Conservation (phyloP, 2,797 vertebrate genomes). For the Sciurus carolinensis region DNA sequence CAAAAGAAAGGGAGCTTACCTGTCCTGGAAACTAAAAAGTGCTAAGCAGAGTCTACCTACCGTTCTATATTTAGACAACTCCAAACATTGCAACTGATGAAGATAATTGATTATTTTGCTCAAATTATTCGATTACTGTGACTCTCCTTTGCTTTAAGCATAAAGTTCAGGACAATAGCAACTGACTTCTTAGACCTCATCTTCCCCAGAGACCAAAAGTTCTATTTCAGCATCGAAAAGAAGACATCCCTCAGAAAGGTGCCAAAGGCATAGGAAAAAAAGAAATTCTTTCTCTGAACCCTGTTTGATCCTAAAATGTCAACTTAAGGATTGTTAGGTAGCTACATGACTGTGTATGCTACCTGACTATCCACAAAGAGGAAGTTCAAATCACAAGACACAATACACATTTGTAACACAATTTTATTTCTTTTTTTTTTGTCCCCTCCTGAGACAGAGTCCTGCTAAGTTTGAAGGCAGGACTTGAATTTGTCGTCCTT, state of each 20-base stretch:
- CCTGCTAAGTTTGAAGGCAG: too few relatives aligned
- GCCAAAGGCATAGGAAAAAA: slow-evolving; percentile 76
- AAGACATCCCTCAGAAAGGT: slow-evolving; percentile 62
- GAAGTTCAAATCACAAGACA: slow-evolving; percentile 79
- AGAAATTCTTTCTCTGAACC: slow-evolving; percentile 72
- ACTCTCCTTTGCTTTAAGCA: slow-evolving; percentile 42
- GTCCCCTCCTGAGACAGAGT: too few relatives aligned
- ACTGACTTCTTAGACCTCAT: slow-evolving; percentile 64
- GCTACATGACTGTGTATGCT: slow-evolving; percentile 56
- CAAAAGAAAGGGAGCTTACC: neutral
- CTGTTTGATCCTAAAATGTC: slow-evolving; percentile 69
- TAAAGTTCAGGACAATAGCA: slow-evolving; percentile 28
- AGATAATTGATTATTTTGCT: slow-evolving; percentile 44
- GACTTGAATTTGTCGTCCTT: too few relatives aligned
- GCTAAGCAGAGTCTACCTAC: neutral
- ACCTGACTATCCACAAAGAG: slow-evolving; percentile 80
- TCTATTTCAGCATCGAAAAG: slow-evolving; percentile 66
- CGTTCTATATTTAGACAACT: slow-evolving; percentile 33
- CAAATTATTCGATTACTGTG: slow-evolving; percentile 67
- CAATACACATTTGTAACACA: neutral
- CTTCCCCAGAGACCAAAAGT: slow-evolving; percentile 26
- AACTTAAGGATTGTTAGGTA: slow-evolving; percentile 73
- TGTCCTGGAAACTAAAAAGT: slow-evolving; percentile 47
- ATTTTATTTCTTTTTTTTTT: neutral
- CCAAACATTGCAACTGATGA: slow-evolving; percentile 21